phyloP scores from a whole-genome alignment of 2,888 invertebrate species.

The Phyto melanocephala region DNA sequence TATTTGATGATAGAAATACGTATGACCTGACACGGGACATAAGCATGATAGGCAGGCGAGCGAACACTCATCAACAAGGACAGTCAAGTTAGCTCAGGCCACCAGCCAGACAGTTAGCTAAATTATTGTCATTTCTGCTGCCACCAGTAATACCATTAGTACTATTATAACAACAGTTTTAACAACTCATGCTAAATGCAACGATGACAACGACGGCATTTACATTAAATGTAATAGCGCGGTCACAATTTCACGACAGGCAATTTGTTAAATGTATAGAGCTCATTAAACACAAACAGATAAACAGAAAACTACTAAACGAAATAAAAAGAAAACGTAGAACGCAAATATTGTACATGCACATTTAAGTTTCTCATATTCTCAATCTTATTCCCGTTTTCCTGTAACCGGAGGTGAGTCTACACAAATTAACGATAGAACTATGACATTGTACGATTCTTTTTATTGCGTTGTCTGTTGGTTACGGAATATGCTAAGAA shows the following conservation, averaged over 20 bases:
- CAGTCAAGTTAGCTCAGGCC: background rate
- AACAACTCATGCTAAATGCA: slow-evolving; percentile 46
- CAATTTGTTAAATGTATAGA: slow-evolving; percentile 64
- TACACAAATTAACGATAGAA: slow-evolving; percentile 11
- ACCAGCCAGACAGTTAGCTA: background rate
- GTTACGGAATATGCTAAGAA: too few relatives aligned
- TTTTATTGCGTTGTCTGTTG: slow-evolving; percentile 24
- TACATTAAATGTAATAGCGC: slow-evolving; percentile 61
- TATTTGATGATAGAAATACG: slow-evolving; percentile 62
- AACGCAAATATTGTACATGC: slow-evolving; percentile 1
- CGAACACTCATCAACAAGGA: slow-evolving; percentile 11
- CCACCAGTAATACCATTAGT: background rate
- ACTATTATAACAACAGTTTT: background rate
- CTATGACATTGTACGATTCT: background rate
- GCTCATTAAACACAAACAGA: slow-evolving; percentile 58
- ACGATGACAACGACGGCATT: slow-evolving; percentile 59
- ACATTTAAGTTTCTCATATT: slow-evolving; percentile 6
- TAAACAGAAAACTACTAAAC: background rate
- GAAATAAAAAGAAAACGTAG: background rate
- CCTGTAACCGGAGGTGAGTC: slow-evolving; percentile 1
- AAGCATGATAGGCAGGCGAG: slow-evolving; percentile 53
- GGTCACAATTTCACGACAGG: slow-evolving; percentile 63
- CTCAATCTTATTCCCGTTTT: background rate
- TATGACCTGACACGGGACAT: slow-evolving; percentile 62
- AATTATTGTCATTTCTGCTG: slow-evolving; percentile 21